Percentiles rank a stretch among this genome's conserved stretches.
phyloP scores from a whole-genome alignment of 2,797 vertebrate species.

The Urosaurus nigricauda region DNA sequence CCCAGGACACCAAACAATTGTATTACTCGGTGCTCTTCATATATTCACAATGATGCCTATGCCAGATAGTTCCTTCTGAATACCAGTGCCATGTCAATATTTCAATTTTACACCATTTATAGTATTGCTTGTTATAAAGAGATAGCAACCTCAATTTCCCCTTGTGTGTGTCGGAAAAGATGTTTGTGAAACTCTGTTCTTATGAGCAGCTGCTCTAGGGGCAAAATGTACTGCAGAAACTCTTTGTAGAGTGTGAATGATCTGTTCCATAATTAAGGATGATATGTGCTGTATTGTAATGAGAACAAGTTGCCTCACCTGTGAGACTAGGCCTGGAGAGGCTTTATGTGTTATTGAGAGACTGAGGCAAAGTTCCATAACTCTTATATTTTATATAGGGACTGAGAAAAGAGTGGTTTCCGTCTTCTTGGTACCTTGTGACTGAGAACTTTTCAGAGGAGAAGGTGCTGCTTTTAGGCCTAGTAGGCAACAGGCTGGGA shows the following conservation, averaged over 20 bases:
- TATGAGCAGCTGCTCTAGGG: background rate
- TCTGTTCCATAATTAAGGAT: background rate
- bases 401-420: background rate
- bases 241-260: background rate
- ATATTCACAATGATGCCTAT: background rate
- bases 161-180: background rate
- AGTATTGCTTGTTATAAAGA: background rate
- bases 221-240: background rate
- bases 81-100: background rate
- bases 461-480: background rate
- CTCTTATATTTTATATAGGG: no score
- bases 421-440: background rate
- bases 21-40: background rate
- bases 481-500: background rate
- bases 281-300: background rate
- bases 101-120: background rate
- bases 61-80: slow-evolving; percentile 2
- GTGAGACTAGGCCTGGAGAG: background rate
- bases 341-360: background rate
- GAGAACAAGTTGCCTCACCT: background rate
- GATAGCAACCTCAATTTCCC: background rate
- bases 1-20: background rate
- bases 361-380: background rate
- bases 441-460: background rate
- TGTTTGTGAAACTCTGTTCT: background rate